Conservation (phyloP, 2,113 vertebrate genomes). For the Callopanchax toddi region DNA sequence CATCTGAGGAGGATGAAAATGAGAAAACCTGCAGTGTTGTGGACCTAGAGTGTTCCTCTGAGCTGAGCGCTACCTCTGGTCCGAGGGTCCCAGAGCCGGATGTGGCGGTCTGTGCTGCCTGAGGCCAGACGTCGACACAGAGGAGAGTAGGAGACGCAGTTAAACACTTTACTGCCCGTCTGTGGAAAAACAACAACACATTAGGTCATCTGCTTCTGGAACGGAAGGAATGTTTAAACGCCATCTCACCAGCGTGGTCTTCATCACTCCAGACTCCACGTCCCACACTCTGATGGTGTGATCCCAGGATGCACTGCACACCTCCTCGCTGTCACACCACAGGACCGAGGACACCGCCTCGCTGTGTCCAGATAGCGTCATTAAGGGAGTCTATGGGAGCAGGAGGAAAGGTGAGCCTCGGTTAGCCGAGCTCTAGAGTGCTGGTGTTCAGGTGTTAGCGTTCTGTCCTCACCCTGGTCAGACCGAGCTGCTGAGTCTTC, state of each 20-base stretch:
- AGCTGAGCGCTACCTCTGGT: slow-evolving; percentile 83
- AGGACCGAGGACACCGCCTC: slow-evolving; percentile 93
- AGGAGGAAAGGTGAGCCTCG: fast-evolving
- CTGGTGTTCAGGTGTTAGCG: neutral
- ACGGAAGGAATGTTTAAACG: too few relatives aligned
- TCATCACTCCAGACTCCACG: slow-evolving; percentile 85
- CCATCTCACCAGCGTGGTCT: slow-evolving; percentile 87
- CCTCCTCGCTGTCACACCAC: slow-evolving; percentile 90
- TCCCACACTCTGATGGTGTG: slow-evolving; percentile 96
- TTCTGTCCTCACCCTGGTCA: slow-evolving; percentile 84
- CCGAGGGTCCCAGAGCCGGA: slow-evolving; percentile 94
- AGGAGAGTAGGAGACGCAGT: slow-evolving; percentile 92
- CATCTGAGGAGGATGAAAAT: slow-evolving; percentile 80
- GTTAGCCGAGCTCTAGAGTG: too few relatives aligned
- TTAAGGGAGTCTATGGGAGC: slow-evolving; percentile 85
- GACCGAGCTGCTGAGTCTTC: slow-evolving; percentile 93
- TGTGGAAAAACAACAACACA: slow-evolving; percentile 61
- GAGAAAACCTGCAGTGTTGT: neutral
- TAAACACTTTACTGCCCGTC: slow-evolving; percentile 97
- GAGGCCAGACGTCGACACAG: slow-evolving; percentile 91
- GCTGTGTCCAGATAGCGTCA: slow-evolving; percentile 94
- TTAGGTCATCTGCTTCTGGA: neutral
- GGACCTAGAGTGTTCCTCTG: neutral
- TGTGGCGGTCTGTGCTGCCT: slow-evolving; percentile 93
- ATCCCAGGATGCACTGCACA: slow-evolving; percentile 97